Percentiles rank a stretch among this genome's conserved stretches.
Conservation (phyloP, 2,113 vertebrate species). For the Zonotrichia leucophrys region DNA sequence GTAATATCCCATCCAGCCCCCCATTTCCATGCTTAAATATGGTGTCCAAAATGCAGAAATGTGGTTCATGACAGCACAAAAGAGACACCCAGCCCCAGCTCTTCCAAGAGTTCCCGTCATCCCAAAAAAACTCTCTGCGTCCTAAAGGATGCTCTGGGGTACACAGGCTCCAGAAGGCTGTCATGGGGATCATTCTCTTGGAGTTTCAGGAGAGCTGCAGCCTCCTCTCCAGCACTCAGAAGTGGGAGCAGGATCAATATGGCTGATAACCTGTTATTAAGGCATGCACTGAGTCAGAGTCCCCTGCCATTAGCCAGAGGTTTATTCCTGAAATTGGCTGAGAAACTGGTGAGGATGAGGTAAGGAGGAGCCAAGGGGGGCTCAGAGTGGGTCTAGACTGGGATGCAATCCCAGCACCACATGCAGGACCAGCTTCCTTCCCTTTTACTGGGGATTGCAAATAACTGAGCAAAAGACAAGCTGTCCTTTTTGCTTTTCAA, state of each 20-base stretch:
- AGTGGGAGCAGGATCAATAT: not conserved
- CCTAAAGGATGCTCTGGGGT: not conserved
- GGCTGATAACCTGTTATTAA: not conserved
- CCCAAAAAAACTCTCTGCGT: fast-evolving
- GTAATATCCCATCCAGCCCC: not conserved
- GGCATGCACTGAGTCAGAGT: not conserved
- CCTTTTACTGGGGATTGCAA: not conserved
- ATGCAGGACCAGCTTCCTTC: not conserved
- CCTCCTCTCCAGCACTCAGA: not conserved
- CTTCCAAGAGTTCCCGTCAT: not conserved
- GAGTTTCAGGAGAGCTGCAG: not conserved
- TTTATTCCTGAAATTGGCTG: not conserved
- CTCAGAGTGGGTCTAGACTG: fast-evolving
- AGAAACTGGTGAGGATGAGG: not conserved
- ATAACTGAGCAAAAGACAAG: not conserved
- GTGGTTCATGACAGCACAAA: not conserved
- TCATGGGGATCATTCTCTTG: fast-evolving
- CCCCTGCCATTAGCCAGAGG: not conserved
- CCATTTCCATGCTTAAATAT: not conserved
- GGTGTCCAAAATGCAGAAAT: not conserved
- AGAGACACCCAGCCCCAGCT: not conserved
- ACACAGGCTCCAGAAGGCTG: not conserved
- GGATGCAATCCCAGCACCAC: not conserved
- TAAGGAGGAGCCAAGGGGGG: not conserved
- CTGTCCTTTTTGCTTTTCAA: not conserved